A percentile compares a stretch with the other conserved stretches of the same genome.
Conservation (phyloP, 2,113 vertebrate species). For the Toxotes jaculatrix region DNA sequence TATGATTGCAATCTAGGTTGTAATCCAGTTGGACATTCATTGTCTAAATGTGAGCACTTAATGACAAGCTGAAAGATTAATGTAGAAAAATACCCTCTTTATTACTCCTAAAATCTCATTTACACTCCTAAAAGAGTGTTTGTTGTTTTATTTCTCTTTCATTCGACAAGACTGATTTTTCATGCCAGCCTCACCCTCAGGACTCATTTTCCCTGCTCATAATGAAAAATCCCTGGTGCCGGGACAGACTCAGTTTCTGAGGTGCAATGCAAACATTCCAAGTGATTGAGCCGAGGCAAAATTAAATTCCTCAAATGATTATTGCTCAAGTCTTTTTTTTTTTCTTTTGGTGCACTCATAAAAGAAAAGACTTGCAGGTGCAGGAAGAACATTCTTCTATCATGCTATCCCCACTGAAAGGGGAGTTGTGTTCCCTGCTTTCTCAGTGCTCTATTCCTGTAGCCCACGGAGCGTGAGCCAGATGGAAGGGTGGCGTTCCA, state of each 20-base stretch:
- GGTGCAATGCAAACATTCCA: slow-evolving; percentile 70
- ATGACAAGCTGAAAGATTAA: slow-evolving; percentile 23
- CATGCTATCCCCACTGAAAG: slow-evolving; percentile 57
- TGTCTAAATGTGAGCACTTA: slow-evolving; percentile 16
- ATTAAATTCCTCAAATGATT: slow-evolving; percentile 80
- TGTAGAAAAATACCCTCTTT: slow-evolving; percentile 6
- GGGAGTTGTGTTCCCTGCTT: slow-evolving; percentile 63
- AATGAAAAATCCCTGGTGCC: slow-evolving; percentile 45
- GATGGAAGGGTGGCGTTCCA: slow-evolving; percentile 72
- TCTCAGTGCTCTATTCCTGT: slow-evolving; percentile 74
- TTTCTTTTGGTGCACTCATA: slow-evolving; percentile 47
- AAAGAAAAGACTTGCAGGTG: slow-evolving; percentile 73
- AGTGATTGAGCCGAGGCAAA: slow-evolving; percentile 68
- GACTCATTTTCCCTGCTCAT: slow-evolving; percentile 38
- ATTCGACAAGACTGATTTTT: slow-evolving; percentile 15
- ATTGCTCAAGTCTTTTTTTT: slow-evolving; percentile 60
- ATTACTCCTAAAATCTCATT: slow-evolving; percentile 32
- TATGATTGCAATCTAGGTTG: background rate
- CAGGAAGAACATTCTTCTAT: slow-evolving; percentile 67
- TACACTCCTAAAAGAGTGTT: slow-evolving; percentile 24
- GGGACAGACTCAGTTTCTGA: slow-evolving; percentile 44
- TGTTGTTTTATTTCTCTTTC: slow-evolving; percentile 47
- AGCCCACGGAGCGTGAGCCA: slow-evolving; percentile 51
- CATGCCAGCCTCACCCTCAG: slow-evolving; percentile 24
- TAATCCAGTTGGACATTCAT: slow-evolving; percentile 4